phyloP scores from a whole-genome alignment of 2,797 vertebrate genomes.

The Enteromius mattozi region DNA sequence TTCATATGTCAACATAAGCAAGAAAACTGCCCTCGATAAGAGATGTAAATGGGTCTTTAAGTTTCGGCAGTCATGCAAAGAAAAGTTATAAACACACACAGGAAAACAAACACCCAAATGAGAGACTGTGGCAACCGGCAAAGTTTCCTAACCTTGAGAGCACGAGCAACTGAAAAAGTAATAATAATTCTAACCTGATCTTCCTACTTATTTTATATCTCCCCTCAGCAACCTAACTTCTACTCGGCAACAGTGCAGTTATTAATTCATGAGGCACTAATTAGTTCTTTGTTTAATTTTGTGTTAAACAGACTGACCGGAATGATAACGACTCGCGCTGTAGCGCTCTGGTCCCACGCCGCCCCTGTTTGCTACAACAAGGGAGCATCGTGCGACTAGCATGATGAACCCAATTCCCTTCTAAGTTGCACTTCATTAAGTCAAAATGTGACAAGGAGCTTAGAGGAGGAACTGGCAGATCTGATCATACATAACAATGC shows the following conservation, averaged over 20 bases:
- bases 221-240: constrained; percentile 97
- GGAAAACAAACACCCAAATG: constrained; percentile 68
- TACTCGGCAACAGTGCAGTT: constrained; percentile 99
- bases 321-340: constrained; percentile 99
- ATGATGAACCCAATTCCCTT: constrained; percentile 99
- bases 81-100: constrained; percentile 23
- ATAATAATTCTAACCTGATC: constrained; percentile 92
- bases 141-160: constrained; percentile 86
- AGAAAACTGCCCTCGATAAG: constrained; percentile 7
- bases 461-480: constrained; percentile 99
- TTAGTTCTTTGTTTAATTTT: constrained; percentile 99
- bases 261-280: constrained; percentile 99
- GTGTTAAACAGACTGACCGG: constrained; percentile 99
- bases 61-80: constrained; percentile 6
- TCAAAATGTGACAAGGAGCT: constrained; percentile 99
- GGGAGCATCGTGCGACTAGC: constrained; percentile 97
- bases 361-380: constrained; percentile 99
- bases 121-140: constrained; percentile 77
- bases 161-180: constrained; percentile 72
- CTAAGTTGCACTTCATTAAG: constrained; percentile 99
- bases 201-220: constrained; percentile 99
- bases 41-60: constrained; percentile 27
- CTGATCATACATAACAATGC: constrained; percentile 99
- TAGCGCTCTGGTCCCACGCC: constrained; percentile 97
- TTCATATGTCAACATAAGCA: background rate